A percentile compares a stretch with the other conserved stretches of the same genome.
Evolutionary conservation across 2,113 vertebrate genomes (phyloP).

Genomic region (Cavia aperea): DNA sequence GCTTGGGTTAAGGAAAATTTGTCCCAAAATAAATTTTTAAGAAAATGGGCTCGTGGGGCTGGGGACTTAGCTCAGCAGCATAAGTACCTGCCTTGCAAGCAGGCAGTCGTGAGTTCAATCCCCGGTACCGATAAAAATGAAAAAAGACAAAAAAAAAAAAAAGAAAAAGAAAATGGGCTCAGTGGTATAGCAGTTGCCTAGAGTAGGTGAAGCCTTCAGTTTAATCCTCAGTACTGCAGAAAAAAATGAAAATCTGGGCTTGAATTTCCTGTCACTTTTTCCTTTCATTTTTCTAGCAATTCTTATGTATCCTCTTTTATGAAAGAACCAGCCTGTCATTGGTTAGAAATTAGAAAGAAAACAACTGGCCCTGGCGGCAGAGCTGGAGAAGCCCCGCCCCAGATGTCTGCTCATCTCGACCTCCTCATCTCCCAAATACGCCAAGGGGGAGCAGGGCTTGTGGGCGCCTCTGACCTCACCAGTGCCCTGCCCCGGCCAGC

Average conservation of each 20-base stretch:
- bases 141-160: too few species aligned
- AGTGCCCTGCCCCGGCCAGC: background rate
- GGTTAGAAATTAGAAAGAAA: slow-evolving; percentile 17
- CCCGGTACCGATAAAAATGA: too few species aligned
- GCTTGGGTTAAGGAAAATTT: background rate
- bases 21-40: background rate
- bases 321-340: background rate
- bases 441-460: background rate
- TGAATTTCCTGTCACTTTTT: background rate
- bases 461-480: accelerated
- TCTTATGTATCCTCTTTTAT: slow-evolving; percentile 4
- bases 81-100: too few species aligned
- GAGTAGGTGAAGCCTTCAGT: background rate
- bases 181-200: background rate
- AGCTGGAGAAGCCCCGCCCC: background rate
- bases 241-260: background rate
- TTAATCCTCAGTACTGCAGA: background rate
- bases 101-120: too few species aligned
- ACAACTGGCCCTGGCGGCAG: background rate
- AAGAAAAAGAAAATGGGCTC: background rate
- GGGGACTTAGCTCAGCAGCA: too few species aligned
- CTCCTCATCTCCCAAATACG: background rate
- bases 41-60: background rate
- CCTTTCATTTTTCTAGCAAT: background rate
- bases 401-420: background rate